Conservation (phyloP, 2,888 invertebrate genomes). For the Theretra japonica region DNA sequence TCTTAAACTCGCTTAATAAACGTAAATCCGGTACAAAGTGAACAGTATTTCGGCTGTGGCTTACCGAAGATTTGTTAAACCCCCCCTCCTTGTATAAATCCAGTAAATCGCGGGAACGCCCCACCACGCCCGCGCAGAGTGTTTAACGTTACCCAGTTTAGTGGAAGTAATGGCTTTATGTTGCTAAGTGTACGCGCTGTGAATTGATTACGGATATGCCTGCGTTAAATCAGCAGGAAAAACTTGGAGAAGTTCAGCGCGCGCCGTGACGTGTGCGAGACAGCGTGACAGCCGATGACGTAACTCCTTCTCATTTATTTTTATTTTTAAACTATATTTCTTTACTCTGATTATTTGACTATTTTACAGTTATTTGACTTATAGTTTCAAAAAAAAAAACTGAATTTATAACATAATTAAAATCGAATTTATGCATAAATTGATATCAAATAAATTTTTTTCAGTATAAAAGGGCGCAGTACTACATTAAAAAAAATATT, state of each 20-base stretch:
- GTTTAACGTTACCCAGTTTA: conserved; percentile 46
- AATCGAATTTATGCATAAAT: no score
- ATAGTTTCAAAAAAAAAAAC: no score
- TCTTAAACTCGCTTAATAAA: conserved; percentile 66
- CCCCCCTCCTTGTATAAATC: conserved; percentile 50
- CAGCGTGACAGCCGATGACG: no score
- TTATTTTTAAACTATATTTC: no score
- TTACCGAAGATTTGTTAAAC: conserved; percentile 75
- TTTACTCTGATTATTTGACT: no score
- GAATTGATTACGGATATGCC: background rate
- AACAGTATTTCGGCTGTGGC: conserved; percentile 70
- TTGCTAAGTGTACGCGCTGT: conserved; percentile 16
- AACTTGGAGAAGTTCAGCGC: background rate
- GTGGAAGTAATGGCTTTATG: conserved; percentile 29
- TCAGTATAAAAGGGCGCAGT: no score
- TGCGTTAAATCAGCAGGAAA: background rate
- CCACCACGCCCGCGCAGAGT: conserved; percentile 45
- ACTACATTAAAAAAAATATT: no score
- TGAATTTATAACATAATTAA: no score
- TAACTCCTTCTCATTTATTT: no score
- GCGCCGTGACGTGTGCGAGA: background rate
- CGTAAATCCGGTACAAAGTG: conserved; percentile 72
- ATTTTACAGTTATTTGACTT: no score
- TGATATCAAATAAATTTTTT: no score
- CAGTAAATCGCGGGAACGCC: conserved; percentile 44